Conservation (phyloP, 2,113 vertebrate species). For the Sceloporus tristichus region DNA sequence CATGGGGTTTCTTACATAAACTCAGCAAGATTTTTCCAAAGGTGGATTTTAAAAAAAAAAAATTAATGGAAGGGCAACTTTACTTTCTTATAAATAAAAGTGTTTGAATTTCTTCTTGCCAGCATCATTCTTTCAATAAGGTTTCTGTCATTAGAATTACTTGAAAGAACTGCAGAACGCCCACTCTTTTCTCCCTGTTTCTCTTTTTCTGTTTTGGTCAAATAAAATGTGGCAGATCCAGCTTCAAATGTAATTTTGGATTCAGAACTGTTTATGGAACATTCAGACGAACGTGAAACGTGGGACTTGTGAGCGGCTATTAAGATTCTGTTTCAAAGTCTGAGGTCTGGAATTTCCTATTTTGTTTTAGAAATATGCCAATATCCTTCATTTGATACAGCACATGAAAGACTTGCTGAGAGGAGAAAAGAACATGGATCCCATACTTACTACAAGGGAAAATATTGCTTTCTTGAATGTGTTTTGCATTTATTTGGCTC, state of each 20-base stretch:
- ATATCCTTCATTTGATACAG: constrained; percentile 63
- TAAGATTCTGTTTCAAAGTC: constrained; percentile 67
- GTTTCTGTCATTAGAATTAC: constrained; percentile 59
- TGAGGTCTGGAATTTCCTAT: constrained; percentile 65
- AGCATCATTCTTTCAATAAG: constrained; percentile 47
- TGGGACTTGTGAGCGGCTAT: constrained; percentile 68
- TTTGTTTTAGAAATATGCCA: constrained; percentile 69
- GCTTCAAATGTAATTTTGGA: constrained; percentile 62
- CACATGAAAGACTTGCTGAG: constrained; percentile 53
- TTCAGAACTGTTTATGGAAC: constrained; percentile 68
- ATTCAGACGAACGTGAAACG: constrained; percentile 67
- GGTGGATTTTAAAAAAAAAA: background rate
- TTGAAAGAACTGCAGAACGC: constrained; percentile 51
- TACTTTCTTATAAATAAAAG: background rate
- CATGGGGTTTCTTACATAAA: background rate
- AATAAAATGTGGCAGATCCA: constrained; percentile 63
- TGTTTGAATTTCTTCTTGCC: constrained; percentile 11
- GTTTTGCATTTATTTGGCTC: constrained; percentile 24
- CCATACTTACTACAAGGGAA: constrained; percentile 23
- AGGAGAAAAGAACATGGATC: constrained; percentile 53
- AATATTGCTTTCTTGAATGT: constrained; percentile 50
- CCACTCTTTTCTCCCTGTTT: constrained; percentile 45
- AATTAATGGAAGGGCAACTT: background rate
- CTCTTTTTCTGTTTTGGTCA: constrained; percentile 10
- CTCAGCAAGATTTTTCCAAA: constrained; percentile 1